Evolutionary conservation across 2,888 invertebrate genomes (phyloP).

Genomic region (Eudemis profundana): DNA sequence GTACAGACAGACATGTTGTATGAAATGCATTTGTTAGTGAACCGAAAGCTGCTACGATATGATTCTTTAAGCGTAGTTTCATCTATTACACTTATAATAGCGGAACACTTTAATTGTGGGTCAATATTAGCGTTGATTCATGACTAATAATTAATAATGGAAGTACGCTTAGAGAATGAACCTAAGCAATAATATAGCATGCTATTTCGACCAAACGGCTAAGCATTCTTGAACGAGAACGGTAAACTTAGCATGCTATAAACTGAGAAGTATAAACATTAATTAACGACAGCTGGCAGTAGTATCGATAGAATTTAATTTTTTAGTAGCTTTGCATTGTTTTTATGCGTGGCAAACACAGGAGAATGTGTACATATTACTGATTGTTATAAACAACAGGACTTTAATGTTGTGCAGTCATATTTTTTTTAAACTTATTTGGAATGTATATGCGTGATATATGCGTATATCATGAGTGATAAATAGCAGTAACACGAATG

Average conservation of each 20-base stretch:
- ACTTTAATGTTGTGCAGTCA: neutral
- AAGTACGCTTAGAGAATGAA: neutral
- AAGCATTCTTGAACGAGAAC: neutral
- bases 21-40: constrained; percentile 71
- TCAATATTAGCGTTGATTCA: too few species aligned
- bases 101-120: too few species aligned
- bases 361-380: constrained; percentile 12
- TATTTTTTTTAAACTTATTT: neutral
- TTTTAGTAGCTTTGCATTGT: constrained; percentile 73
- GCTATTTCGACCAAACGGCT: neutral
- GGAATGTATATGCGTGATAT: too few species aligned
- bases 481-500: too few species aligned
- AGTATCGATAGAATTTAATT: constrained; percentile 65
- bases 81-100: neutral
- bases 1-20: constrained; percentile 64
- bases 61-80: constrained; percentile 10
- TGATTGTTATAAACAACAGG: neutral
- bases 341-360: constrained; percentile 37
- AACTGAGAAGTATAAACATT: constrained; percentile 57
- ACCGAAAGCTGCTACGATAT: constrained; percentile 6
- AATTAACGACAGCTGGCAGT: constrained; percentile 67
- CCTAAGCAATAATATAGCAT: neutral
- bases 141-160: neutral
- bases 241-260: constrained; percentile 10
- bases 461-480: too few species aligned